Conservation (phyloP, 2,888 invertebrate species). For the Andrena dorsata region DNA sequence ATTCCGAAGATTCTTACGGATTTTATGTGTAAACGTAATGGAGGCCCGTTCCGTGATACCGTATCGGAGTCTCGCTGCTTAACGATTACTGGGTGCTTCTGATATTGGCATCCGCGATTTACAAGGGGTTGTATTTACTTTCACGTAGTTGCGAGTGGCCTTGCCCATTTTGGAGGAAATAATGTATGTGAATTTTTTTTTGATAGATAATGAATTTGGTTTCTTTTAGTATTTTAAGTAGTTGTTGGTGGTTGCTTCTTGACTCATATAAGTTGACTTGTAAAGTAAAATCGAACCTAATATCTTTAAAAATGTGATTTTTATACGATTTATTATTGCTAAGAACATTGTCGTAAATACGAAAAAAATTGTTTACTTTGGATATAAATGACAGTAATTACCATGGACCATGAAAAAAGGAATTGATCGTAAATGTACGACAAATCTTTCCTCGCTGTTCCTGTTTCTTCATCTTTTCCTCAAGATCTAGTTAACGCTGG, state of each 20-base stretch:
- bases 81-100: not conserved
- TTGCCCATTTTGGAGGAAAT: not conserved
- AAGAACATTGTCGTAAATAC: too few relatives aligned
- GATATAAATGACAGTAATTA: not conserved
- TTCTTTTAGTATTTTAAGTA: too few relatives aligned
- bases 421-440: not conserved
- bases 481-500: slow-evolving; percentile 15
- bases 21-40: slow-evolving; percentile 17
- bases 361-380: too few relatives aligned
- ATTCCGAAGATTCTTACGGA: slow-evolving; percentile 16
- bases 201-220: too few relatives aligned
- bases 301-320: too few relatives aligned
- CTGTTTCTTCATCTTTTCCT: slow-evolving; percentile 6
- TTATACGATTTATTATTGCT: too few relatives aligned
- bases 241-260: too few relatives aligned
- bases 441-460: not conserved
- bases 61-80: not conserved
- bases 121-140: not conserved
- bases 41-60: slow-evolving; percentile 2
- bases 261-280: too few relatives aligned
- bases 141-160: not conserved
- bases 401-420: not conserved
- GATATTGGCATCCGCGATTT: not conserved
- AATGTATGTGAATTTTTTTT: not conserved
- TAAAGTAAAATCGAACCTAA: too few relatives aligned